phyloP scores from a whole-genome alignment of 2,797 vertebrate species.

The Cynopterus sphinx region DNA sequence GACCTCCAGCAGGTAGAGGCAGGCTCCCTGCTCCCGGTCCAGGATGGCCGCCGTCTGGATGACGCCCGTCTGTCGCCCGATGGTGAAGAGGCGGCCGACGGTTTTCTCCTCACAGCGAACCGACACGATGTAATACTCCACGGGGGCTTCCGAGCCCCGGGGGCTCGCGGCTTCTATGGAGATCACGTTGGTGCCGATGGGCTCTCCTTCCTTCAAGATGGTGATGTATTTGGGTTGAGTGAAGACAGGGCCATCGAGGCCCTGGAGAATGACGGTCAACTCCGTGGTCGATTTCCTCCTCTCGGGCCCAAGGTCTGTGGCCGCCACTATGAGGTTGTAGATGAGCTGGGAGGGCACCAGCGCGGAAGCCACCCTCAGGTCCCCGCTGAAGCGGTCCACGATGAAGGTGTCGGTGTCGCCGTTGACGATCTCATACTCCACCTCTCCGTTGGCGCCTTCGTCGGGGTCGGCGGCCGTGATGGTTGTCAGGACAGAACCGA shows the following conservation, averaged over 20 bases:
- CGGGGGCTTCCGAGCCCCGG: conserved; percentile 88
- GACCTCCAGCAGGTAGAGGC: conserved; percentile 97
- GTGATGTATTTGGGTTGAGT: conserved; percentile 98
- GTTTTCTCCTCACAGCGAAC: conserved; percentile 92
- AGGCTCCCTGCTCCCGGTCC: conserved; percentile 95
- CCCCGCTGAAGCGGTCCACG: conserved; percentile 97
- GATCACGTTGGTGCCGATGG: conserved; percentile 96
- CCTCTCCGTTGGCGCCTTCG: conserved; percentile 95
- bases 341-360: conserved; percentile 92
- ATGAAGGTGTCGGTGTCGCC: conserved; percentile 96
- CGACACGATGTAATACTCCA: conserved; percentile 98
- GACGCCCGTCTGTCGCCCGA: conserved; percentile 92
- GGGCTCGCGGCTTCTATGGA: conserved; percentile 95
- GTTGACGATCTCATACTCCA: conserved; percentile 96
- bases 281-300: conserved; percentile 93
- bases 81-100: conserved; percentile 95
- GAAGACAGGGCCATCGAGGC: conserved; percentile 94
- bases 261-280: conserved; percentile 94
- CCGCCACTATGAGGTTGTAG: conserved; percentile 95
- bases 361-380: conserved; percentile 93
- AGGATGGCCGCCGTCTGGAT: conserved; percentile 96
- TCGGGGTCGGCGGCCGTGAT: conserved; percentile 96
- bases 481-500: conserved; percentile 95
- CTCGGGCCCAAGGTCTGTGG: conserved; percentile 94
- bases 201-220: conserved; percentile 96